phyloP scores from a whole-genome alignment of 2,888 invertebrate species.

The Cephalotes varians region DNA sequence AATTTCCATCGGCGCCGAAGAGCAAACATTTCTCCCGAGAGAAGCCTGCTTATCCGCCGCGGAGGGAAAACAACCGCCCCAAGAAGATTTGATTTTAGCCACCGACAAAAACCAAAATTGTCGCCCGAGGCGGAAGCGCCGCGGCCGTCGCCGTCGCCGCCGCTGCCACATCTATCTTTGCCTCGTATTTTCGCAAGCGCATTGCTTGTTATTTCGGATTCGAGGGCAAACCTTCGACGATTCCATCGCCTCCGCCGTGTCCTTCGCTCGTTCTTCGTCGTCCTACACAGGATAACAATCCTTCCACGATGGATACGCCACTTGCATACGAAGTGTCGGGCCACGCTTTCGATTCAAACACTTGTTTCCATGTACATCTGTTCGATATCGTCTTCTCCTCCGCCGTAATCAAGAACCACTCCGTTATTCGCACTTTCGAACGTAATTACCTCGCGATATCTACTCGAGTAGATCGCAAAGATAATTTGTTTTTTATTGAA shows the following conservation, averaged over 20 bases:
- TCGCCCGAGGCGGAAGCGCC: conserved; percentile 21
- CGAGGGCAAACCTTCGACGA: not conserved
- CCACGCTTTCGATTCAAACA: not conserved
- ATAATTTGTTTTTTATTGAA: conserved; percentile 6
- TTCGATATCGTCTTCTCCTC: conserved; percentile 64
- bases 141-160: not conserved
- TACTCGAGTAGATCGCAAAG: not conserved
- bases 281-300: conserved; percentile 41
- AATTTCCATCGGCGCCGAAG: conserved; percentile 44
- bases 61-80: conserved; percentile 43
- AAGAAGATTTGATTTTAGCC: conserved; percentile 54
- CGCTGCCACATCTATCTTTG: conserved; percentile 38
- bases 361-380: not conserved
- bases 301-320: conserved; percentile 18
- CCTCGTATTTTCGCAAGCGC: conserved; percentile 56
- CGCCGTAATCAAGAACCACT: conserved; percentile 70
- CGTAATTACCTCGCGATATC: not conserved
- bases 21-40: conserved; percentile 39
- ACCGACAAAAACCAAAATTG: conserved; percentile 53
- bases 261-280: not conserved
- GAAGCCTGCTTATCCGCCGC: conserved; percentile 10
- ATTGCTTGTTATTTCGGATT: conserved; percentile 65
- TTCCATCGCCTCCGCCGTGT: not conserved
- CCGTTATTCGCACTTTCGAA: conserved; percentile 11
- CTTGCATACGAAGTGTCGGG: not conserved